Base-by-base conservation (phyloP, 2,113 vertebrate genomes). In the Danionella cerebrum region DNA sequence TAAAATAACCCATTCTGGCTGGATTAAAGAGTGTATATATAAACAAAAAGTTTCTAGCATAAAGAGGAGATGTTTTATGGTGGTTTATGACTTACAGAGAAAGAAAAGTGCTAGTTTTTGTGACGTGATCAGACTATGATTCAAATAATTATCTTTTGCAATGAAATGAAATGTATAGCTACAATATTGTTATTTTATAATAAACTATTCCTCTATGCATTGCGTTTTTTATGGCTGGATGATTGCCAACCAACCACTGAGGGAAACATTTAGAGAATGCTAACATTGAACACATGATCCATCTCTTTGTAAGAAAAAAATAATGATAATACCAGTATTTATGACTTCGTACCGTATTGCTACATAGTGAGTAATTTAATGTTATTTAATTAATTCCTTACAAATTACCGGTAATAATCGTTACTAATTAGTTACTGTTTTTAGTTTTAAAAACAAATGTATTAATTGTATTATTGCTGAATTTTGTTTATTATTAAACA, bases 141-240 rank as follows among this genome's bases (percentile, higher is more conserved):
- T 75, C 77, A 76, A 79, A 25, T 75, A 79, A 83, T 78, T 65
- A 82, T 76, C 31, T 6, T 64, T 16, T 39, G 59, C 38, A 69
- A 44, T 52, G 2, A 8, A 19, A 62, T 73, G 57, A 45, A 31
- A 57, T 77, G 3, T 78, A 16, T 52, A 72, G 70, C 79, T 72
- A 79, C 79, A 18, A 41, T 67, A 41, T 52, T 24, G 33, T 48
- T 63, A 21, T 7, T n/a, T 36, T 31, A 3, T 39, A 63, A 47
- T 63, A 35, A 63, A 63, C 11, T 10, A 33, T 36, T 27, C 5
- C 25, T 21, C 33, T 5, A n/a, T n/a, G n/a, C n/a, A n/a, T n/a
- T 27, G 19, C 44, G 21, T 18, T 54, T n/a, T 41, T 38, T 39
- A 29, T 10, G 47, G 22, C 7, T 18, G 29, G 27, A 14, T 41